Percentiles rank a stretch among this genome's conserved stretches.
phyloP scores from a whole-genome alignment of 1,140 invertebrate genomes.

The Chlorops oryzae region DNA sequence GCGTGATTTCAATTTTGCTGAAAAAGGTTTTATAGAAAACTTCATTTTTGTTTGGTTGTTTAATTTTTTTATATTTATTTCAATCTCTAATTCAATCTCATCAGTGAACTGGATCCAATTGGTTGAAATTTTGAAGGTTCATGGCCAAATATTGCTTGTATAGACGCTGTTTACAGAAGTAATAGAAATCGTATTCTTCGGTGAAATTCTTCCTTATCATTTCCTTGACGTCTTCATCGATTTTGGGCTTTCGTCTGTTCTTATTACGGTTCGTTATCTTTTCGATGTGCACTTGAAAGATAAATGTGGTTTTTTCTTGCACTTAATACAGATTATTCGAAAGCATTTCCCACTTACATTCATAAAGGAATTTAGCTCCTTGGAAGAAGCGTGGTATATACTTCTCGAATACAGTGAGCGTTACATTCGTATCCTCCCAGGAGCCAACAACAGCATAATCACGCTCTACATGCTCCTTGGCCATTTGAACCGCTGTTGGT shows the following conservation, averaged over 20 bases:
- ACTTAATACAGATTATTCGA: too few relatives aligned
- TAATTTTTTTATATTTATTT: too few relatives aligned
- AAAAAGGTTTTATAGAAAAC: too few relatives aligned
- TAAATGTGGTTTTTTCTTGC: too few relatives aligned
- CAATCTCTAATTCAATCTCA: too few relatives aligned
- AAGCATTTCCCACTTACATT: too few relatives aligned
- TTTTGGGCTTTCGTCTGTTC: constrained; percentile 44
- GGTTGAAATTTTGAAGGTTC: too few relatives aligned
- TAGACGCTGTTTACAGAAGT: constrained; percentile 79
- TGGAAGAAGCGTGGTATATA: constrained; percentile 72
- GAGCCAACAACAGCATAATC: constrained; percentile 80
- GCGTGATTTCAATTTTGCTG: too few relatives aligned
- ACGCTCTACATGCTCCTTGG: constrained; percentile 71
- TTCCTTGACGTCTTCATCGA: constrained; percentile 74
- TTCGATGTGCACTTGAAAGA: constrained; percentile 27
- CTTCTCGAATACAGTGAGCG: constrained; percentile 70
- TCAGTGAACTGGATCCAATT: too few relatives aligned
- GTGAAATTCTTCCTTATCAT: constrained; percentile 80
- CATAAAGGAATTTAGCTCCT: constrained; percentile 28
- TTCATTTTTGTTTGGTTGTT: too few relatives aligned
- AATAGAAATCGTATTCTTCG: constrained; percentile 83
- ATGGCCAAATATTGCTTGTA: constrained; percentile 74
- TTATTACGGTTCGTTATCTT: constrained; percentile 19
- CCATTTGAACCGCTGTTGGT: constrained; percentile 66
- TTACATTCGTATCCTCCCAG: constrained; percentile 76